phyloP scores from a whole-genome alignment of 2,797 vertebrate genomes.

The Phoebastria nigripes region DNA sequence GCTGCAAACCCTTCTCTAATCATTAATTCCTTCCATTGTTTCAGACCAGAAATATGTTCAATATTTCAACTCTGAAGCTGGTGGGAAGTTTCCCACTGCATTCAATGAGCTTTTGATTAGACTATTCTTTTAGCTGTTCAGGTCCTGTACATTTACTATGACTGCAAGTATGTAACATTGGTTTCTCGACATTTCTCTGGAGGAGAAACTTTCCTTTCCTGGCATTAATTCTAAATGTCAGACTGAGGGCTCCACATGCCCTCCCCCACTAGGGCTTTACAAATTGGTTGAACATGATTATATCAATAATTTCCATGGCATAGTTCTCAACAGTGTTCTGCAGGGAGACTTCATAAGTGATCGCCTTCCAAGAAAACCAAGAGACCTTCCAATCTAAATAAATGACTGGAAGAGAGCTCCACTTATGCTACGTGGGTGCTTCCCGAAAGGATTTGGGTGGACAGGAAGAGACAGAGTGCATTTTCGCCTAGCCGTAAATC shows the following conservation, averaged over 20 bases:
- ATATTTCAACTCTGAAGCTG: background rate
- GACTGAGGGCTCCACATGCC: background rate
- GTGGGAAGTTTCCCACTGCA: background rate
- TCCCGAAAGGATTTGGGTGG: background rate
- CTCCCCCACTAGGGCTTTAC: background rate
- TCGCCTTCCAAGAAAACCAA: conserved; percentile 26
- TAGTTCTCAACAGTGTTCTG: background rate
- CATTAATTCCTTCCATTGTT: background rate
- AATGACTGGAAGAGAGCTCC: background rate
- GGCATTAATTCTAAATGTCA: background rate
- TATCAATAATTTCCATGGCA: conserved; percentile 6
- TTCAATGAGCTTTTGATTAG: conserved; percentile 29
- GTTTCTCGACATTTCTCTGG: background rate
- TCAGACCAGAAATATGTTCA: background rate
- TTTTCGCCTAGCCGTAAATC: background rate
- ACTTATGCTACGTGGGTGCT: background rate
- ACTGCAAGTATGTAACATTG: background rate
- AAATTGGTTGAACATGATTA: background rate
- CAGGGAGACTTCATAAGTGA: background rate
- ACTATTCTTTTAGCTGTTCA: background rate
- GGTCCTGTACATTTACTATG: background rate
- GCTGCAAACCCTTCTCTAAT: background rate
- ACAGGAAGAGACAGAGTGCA: background rate
- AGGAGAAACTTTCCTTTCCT: background rate
- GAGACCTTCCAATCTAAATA: conserved; percentile 10